Percentiles rank a stretch among this genome's conserved stretches.
Conservation (phyloP, 2,888 invertebrate species). For the Eurois occulta region DNA sequence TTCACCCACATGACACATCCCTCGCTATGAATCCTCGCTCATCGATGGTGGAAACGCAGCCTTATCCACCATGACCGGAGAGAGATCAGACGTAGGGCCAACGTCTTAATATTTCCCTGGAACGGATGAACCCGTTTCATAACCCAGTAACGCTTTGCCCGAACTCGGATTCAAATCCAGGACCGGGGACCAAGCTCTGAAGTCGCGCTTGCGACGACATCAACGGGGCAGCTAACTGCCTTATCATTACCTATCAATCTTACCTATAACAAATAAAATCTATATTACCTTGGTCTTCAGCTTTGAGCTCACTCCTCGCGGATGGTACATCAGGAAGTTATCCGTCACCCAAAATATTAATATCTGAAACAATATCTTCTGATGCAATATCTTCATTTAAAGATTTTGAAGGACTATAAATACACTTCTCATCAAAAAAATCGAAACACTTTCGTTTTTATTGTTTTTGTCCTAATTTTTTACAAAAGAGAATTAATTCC, state of each 20-base stretch:
- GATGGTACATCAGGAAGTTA: constrained; percentile 94
- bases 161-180: not conserved
- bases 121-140: not conserved
- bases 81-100: not conserved
- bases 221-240: not conserved
- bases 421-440: no score
- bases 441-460: no score
- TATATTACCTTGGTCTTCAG: constrained; percentile 86
- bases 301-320: constrained; percentile 88
- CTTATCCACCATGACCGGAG: not conserved
- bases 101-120: not conserved
- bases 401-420: not conserved
- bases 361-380: constrained; percentile 89
- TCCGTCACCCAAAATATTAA: constrained; percentile 97
- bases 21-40: no score
- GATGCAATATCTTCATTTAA: not conserved
- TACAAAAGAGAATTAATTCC: no score
- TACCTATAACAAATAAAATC: not conserved
- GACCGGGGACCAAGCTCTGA: not conserved
- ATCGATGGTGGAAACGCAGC: no score
- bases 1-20: no score
- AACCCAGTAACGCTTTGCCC: not conserved
- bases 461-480: no score
- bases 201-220: not conserved
- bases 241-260: not conserved